Base-by-base conservation (phyloP, 2,113 vertebrate genomes). In the Heterochromis multidens region DNA sequence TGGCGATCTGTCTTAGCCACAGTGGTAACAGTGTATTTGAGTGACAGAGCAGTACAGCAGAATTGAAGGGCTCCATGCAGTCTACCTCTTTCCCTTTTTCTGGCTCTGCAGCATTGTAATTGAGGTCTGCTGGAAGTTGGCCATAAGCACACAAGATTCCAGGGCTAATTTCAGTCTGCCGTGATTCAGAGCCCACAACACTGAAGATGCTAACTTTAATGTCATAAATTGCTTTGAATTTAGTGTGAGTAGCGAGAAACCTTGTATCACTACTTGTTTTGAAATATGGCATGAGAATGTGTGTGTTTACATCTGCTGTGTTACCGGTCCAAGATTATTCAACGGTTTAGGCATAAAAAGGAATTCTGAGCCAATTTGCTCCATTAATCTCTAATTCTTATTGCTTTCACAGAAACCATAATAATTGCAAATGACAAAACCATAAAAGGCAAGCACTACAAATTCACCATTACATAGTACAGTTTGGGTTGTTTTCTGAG, bases 21-120 rank as follows among this genome's bases (percentile, higher is more conserved):
- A 37, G 84, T 83, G 82, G 92, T 93, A 93, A 92, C 92, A 91
- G 93, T 90, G 88, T 85, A 91, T 92, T 90, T 95, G 92, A 95
- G 93, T 91, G 93, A 91, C 92, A 83, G 85, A 91, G 82, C 77
- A 74, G 87, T 49, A 80, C 86, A 83, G 91, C 88, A 80, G 91
- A 95, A 93, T 88, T 89, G 89, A 90, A 93, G 92, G 95, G 95
- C 95, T 96, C 96, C 95, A 91, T 79, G 77, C 89, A 93, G 95
- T 96, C 95, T 96, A 94, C 93, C 93, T 87, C 94, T 89, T 92
- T 89, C 91, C 88, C 94, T 88, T 92, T 93, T 94, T 95, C 92
- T 95, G 94, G 95, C 95, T 95, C 86, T 77, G 91, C 85, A 92
- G 92, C 92, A 93, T 95, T 95, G 93, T 95, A 96, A 96, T 96